Evolutionary conservation across 2,888 invertebrate genomes (phyloP).

Genomic region (Danaus chrysippus): DNA sequence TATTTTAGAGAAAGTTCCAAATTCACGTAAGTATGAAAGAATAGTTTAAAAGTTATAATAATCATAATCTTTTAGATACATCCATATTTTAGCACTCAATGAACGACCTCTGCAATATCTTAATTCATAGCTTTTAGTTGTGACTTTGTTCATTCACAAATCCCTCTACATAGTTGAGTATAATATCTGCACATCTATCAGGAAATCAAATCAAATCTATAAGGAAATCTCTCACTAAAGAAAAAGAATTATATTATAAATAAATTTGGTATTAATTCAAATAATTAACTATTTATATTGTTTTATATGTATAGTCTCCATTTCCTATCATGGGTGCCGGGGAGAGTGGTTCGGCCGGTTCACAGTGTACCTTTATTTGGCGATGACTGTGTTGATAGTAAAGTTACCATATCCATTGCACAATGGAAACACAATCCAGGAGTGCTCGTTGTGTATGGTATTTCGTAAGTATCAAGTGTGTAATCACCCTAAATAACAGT

Average conservation of each 20-base stretch:
- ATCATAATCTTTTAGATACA: not conserved
- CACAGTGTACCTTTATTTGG: slow-evolving; percentile 81
- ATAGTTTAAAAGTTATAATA: not conserved
- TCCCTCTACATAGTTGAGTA: too few relatives aligned
- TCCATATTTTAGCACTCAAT: too few relatives aligned
- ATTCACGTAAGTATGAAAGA: slow-evolving; percentile 56
- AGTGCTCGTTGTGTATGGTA: slow-evolving; percentile 80
- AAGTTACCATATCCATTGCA: slow-evolving; percentile 80
- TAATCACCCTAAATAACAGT: slow-evolving; percentile 3
- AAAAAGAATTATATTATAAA: too few relatives aligned
- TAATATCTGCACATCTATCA: too few relatives aligned
- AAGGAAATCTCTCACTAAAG: too few relatives aligned
- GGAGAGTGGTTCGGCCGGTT: slow-evolving; percentile 57
- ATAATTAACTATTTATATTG: not conserved
- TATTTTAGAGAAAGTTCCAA: slow-evolving; percentile 77
- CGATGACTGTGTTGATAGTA: slow-evolving; percentile 80
- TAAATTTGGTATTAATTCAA: not conserved
- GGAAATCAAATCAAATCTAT: too few relatives aligned
- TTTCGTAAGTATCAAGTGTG: slow-evolving; percentile 59
- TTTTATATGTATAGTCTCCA: slow-evolving; percentile 51
- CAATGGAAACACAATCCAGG: slow-evolving; percentile 81
- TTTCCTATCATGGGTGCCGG: slow-evolving; percentile 72
- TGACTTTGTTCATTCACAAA: too few relatives aligned
- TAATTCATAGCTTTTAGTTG: too few relatives aligned
- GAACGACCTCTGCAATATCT: too few relatives aligned